Evolutionary conservation across 2,113 vertebrate genomes (phyloP).

Genomic region (Dasyurus viverrinus): DNA sequence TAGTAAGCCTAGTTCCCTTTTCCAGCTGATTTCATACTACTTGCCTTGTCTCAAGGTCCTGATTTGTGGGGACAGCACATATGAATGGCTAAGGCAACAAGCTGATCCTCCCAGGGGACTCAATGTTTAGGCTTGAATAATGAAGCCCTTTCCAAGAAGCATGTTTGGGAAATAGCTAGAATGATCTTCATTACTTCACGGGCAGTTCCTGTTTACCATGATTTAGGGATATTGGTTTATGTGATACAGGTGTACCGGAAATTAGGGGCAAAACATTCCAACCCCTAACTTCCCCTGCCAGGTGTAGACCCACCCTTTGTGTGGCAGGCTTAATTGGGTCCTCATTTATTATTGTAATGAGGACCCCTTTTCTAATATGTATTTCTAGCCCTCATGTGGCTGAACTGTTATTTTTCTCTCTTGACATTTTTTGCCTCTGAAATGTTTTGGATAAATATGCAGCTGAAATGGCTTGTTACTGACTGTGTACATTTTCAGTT

Average conservation of each 20-base stretch:
- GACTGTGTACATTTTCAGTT: slow-evolving; percentile 78
- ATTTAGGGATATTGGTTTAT: background rate
- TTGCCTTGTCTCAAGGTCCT: background rate
- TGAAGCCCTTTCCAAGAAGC: background rate
- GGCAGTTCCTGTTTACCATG: background rate
- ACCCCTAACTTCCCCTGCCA: slow-evolving; percentile 34
- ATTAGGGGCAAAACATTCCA: slow-evolving; percentile 44
- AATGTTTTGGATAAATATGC: slow-evolving; percentile 81
- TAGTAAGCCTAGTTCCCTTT: background rate
- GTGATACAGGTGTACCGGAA: slow-evolving; percentile 19
- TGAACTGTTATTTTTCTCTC: slow-evolving; percentile 79
- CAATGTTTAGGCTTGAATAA: background rate
- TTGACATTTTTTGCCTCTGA: slow-evolving; percentile 76
- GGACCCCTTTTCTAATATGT: slow-evolving; percentile 76
- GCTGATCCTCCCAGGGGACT: background rate
- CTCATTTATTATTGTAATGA: slow-evolving; percentile 79
- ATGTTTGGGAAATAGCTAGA: background rate
- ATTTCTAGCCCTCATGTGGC: slow-evolving; percentile 75
- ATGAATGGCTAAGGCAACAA: background rate
- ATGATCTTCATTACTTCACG: fast-evolving
- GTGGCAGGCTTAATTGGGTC: slow-evolving; percentile 69
- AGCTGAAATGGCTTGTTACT: slow-evolving; percentile 79
- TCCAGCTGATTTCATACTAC: background rate
- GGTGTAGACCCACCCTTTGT: slow-evolving; percentile 35
- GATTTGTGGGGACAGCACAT: background rate